Conservation (phyloP, 2,797 vertebrate species). For the Schizopygopsis pylzovi region DNA sequence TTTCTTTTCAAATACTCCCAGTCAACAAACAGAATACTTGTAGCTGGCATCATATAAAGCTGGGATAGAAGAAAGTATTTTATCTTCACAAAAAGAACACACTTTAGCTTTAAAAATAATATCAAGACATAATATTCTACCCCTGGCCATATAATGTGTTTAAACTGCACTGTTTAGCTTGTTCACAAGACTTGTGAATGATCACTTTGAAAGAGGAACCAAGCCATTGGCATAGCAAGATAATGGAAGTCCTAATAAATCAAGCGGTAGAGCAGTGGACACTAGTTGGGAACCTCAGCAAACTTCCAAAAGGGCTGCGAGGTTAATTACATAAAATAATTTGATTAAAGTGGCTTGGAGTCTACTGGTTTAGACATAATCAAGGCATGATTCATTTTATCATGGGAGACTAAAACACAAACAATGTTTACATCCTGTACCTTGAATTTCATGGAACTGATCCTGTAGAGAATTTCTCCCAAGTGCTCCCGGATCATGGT, state of each 20-base stretch:
- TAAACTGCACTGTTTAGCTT: background rate
- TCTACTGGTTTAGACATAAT: background rate
- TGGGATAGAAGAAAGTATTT: too few relatives aligned
- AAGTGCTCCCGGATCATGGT: conserved; percentile 93
- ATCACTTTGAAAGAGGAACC: conserved; percentile 22
- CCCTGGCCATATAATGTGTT: background rate
- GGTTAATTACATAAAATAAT: background rate
- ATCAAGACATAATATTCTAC: background rate
- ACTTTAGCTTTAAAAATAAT: background rate
- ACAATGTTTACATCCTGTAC: conserved; percentile 66
- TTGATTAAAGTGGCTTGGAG: background rate
- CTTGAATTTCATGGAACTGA: conserved; percentile 98
- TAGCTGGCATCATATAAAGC: background rate
- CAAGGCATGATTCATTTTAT: background rate
- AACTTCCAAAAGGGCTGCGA: background rate
- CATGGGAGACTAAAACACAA: background rate
- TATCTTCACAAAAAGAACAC: background rate
- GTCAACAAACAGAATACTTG: background rate
- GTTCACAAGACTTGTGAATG: background rate
- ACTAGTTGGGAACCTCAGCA: background rate
- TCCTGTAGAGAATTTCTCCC: conserved; percentile 92
- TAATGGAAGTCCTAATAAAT: background rate
- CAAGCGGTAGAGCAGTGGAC: background rate
- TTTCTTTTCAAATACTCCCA: background rate
- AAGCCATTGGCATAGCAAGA: background rate